Conservation (phyloP, 2,888 invertebrate genomes). For the Drosophila kambysellisi region DNA sequence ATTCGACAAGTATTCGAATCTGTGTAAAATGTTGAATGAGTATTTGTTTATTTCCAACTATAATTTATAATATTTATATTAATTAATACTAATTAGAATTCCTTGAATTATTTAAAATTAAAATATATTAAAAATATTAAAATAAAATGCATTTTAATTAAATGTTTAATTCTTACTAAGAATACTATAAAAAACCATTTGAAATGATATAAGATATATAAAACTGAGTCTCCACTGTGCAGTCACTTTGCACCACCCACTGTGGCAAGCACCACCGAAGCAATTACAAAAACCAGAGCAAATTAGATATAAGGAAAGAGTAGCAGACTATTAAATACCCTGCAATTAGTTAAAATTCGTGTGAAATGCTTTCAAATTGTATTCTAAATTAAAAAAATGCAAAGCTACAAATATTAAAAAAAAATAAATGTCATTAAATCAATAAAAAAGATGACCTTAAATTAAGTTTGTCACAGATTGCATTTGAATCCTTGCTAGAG, state of each 20-base stretch:
- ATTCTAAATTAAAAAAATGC: neutral
- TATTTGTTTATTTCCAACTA: neutral
- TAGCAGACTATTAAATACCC: neutral
- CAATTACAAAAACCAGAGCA: constrained; percentile 25
- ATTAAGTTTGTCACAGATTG: neutral
- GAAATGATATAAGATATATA: neutral
- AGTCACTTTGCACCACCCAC: neutral
- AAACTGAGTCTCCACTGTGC: constrained; percentile 24
- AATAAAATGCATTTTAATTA: neutral
- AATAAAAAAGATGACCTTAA: too few relatives aligned
- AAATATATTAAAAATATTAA: too few relatives aligned
- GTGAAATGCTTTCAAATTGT: neutral
- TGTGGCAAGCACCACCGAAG: constrained; percentile 16
- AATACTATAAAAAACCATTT: too few relatives aligned
- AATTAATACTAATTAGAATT: neutral
- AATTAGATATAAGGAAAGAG: neutral
- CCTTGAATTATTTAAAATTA: too few relatives aligned
- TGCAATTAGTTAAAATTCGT: neutral
- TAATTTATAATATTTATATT: neutral
- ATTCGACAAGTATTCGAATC: neutral
- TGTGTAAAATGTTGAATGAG: neutral
- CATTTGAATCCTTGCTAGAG: neutral
- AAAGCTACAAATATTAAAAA: too few relatives aligned
- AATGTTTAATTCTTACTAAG: neutral
- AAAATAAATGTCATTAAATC: too few relatives aligned